These are phyloP conservation scores for Metalampra italica DNA, from an alignment of 2,888 invertebrate genomes.

Conservation along the genomic window DNA sequence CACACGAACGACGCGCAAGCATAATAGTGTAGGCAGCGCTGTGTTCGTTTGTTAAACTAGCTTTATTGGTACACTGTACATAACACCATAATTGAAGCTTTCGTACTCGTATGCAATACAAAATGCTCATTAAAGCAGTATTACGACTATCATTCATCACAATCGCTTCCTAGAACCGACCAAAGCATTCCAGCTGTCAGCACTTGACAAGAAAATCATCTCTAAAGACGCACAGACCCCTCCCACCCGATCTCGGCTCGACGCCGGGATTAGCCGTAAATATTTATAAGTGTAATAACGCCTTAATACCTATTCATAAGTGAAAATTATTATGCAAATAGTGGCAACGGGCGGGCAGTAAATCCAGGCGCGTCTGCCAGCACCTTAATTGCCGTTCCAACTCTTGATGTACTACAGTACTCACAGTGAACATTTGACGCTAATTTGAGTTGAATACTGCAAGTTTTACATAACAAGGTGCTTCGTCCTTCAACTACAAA, in stretches of 20 bases:
- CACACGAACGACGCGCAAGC: too few relatives aligned
- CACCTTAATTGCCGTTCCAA: constrained; percentile 52
- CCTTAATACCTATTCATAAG: constrained; percentile 76
- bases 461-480: constrained; percentile 32
- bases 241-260: constrained; percentile 43
- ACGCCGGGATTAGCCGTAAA: constrained; percentile 52
- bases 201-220: constrained; percentile 60
- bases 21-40: too few relatives aligned
- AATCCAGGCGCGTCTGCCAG: constrained; percentile 48
- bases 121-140: constrained; percentile 52
- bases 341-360: constrained; percentile 60
- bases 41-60: too few relatives aligned
- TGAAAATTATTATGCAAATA: constrained; percentile 78
- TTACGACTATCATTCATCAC: constrained; percentile 55
- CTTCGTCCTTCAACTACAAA: constrained; percentile 14
- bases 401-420: constrained; percentile 21
- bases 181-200: constrained; percentile 52
- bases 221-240: constrained; percentile 36
- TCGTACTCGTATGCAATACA: constrained; percentile 33
- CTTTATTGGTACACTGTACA: too few relatives aligned
- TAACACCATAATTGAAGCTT: constrained; percentile 29
- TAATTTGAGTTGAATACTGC: constrained; percentile 35
- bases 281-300: constrained; percentile 75
- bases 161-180: constrained; percentile 43
- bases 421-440: constrained; percentile 29